Conservation (phyloP, 2,113 vertebrate species). For the Nothocercus julius region DNA sequence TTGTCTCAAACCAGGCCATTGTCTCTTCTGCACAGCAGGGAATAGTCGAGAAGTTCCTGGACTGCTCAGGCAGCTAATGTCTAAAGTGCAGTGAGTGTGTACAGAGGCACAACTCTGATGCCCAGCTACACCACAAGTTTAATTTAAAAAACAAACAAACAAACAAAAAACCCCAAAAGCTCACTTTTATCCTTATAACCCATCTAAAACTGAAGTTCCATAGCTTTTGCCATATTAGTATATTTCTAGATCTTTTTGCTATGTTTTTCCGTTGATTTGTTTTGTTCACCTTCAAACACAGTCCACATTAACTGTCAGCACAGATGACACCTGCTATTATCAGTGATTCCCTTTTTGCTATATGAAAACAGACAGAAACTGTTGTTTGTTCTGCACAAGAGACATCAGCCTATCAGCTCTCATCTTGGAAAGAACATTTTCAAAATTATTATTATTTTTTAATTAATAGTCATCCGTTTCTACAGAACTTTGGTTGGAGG, state of each 20-base stretch:
- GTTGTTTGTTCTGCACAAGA: background rate
- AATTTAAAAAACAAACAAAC: background rate
- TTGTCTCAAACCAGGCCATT: background rate
- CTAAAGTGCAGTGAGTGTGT: background rate
- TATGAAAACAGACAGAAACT: background rate
- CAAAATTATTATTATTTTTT: background rate
- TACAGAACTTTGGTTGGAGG: background rate
- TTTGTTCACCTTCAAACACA: background rate
- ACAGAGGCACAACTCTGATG: background rate
- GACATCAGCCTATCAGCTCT: background rate
- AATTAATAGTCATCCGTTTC: background rate
- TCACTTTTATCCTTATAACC: background rate
- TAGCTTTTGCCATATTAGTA: background rate
- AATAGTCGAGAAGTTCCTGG: background rate
- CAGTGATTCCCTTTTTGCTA: background rate
- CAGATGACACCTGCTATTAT: background rate
- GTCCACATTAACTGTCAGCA: background rate
- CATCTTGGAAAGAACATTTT: background rate
- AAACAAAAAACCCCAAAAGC: too few relatives aligned
- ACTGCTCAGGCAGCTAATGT: background rate
- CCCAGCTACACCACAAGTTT: background rate
- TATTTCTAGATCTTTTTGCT: background rate
- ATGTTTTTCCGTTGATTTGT: background rate
- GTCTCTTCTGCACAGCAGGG: background rate
- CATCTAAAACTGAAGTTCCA: accelerated